Conservation (phyloP, 2,113 vertebrate species). For the Sigmodon hispidus region DNA sequence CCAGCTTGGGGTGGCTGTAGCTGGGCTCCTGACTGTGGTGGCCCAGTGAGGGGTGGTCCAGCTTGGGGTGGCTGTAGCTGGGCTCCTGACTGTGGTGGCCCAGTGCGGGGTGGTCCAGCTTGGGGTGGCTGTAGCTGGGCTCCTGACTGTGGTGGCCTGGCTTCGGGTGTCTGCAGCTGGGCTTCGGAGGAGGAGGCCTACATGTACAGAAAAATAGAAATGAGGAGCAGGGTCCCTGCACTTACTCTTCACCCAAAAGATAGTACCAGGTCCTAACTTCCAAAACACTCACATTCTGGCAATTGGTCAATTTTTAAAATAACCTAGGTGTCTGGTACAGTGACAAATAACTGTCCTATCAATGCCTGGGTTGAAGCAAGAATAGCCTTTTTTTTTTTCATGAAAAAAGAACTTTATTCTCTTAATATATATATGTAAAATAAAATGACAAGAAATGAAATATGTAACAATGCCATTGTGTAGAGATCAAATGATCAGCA, state of each 20-base stretch:
- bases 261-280: neutral
- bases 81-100: fast-evolving
- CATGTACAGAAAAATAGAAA: neutral
- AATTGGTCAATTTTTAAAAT: neutral
- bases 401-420: no score
- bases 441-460: no score
- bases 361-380: neutral
- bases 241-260: neutral
- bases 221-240: neutral
- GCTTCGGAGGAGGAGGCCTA: neutral
- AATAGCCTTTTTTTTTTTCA: no score
- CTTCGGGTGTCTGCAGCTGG: no score
- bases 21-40: neutral
- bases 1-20: neutral
- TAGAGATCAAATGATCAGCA: no score
- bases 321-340: neutral
- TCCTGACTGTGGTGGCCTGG: neutral
- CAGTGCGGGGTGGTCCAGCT: neutral
- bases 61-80: neutral
- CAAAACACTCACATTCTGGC: neutral
- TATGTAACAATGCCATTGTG: no score
- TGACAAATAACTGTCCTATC: neutral
- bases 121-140: neutral
- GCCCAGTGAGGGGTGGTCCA: neutral
- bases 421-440: no score